Percentiles rank a stretch among this genome's conserved stretches.
Evolutionary conservation across 2,888 invertebrate genomes (phyloP).

Genomic region (Azorinus chamasolen): DNA sequence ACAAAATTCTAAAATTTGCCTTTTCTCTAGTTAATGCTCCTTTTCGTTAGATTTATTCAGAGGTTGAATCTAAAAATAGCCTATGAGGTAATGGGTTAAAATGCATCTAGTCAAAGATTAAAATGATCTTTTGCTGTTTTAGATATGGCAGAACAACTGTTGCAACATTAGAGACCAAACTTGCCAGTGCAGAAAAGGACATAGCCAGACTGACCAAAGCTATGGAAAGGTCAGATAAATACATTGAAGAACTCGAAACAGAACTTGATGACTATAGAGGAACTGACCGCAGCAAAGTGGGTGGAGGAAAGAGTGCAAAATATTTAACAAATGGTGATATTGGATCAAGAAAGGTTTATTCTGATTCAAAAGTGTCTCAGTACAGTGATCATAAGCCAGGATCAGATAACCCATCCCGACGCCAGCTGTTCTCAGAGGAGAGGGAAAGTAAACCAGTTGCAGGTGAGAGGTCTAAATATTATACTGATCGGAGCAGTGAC

Average conservation of each 20-base stretch:
- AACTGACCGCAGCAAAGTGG: conserved; percentile 6
- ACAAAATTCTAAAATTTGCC: too few relatives aligned
- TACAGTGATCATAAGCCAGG: conserved; percentile 42
- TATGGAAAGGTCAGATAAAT: conserved; percentile 82
- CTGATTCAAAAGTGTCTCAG: conserved; percentile 50
- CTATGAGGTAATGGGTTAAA: too few relatives aligned
- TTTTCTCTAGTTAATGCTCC: too few relatives aligned
- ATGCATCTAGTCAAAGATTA: too few relatives aligned
- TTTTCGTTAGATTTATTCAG: too few relatives aligned
- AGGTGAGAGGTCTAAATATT: conserved; percentile 67
- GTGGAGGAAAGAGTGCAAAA: conserved; percentile 36
- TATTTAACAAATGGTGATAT: conserved; percentile 52
- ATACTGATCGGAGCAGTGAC: conserved; percentile 55
- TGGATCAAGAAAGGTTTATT: conserved; percentile 35
- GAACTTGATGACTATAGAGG: conserved; percentile 63
- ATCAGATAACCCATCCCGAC: conserved; percentile 60
- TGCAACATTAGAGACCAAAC: conserved; percentile 81
- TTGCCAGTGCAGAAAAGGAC: conserved; percentile 82
- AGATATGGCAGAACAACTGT: conserved; percentile 84
- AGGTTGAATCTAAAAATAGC: too few relatives aligned
- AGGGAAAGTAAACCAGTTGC: conserved; percentile 41
- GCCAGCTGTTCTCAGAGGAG: conserved; percentile 70
- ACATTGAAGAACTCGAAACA: conserved; percentile 82
- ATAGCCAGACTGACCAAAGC: conserved; percentile 81
- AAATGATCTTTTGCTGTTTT: too few relatives aligned